These are phyloP conservation scores for Tetrao urogallus DNA, from an alignment of 2,113 vertebrate species.

Conservation along the genomic window DNA sequence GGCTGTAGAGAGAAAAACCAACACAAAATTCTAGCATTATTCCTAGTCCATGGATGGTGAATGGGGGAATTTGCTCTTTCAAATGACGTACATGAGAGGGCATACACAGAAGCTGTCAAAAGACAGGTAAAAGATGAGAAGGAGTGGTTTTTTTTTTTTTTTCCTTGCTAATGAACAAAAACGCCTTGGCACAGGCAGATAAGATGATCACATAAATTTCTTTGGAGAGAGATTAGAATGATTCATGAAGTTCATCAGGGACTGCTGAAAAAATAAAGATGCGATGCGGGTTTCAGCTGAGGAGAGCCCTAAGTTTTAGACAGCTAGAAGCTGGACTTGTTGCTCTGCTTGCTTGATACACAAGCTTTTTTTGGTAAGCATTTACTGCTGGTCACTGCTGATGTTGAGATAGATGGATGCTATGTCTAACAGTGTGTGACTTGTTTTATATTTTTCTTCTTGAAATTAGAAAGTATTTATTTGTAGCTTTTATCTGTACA, in stretches of 20 bases:
- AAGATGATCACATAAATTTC: background rate
- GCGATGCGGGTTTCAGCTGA: background rate
- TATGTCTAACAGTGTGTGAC: background rate
- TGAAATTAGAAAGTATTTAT: background rate
- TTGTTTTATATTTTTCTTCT: background rate
- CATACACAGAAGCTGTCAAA: background rate
- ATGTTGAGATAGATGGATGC: background rate
- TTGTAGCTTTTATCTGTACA: background rate
- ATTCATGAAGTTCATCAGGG: background rate
- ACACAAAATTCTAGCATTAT: background rate
- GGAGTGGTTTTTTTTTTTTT: background rate
- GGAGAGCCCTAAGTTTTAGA: rapidly evolving
- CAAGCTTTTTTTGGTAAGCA: background rate
- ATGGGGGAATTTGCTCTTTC: background rate
- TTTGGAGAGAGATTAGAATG: background rate
- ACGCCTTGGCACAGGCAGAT: background rate
- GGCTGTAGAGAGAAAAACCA: background rate
- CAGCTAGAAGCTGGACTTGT: background rate
- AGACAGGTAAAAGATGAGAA: background rate
- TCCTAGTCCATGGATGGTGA: background rate
- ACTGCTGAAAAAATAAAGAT: background rate
- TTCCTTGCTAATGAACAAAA: background rate
- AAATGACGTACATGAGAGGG: background rate
- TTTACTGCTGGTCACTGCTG: background rate
- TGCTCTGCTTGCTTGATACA: background rate